Evolutionary conservation across 2,113 vertebrate species (phyloP).

Genomic region (Spheniscus mendiculus): DNA sequence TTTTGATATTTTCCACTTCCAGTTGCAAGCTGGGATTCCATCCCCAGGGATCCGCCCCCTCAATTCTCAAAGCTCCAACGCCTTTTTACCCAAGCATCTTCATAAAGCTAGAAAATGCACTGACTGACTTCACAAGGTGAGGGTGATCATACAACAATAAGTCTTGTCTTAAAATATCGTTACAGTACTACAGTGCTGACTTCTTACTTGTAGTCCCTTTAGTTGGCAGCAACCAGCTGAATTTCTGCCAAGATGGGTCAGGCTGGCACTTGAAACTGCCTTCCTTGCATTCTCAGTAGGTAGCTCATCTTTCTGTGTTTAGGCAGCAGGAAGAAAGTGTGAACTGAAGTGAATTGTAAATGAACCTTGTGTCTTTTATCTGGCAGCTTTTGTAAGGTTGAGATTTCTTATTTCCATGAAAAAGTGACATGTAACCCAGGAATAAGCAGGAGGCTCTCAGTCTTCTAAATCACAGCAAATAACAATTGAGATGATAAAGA

Average conservation of each 20-base stretch:
- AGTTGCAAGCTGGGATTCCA: conserved; percentile 37
- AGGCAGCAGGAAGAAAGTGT: not conserved
- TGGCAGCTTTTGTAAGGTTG: not conserved
- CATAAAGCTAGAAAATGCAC: not conserved
- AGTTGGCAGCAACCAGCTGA: not conserved
- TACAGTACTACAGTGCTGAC: not conserved
- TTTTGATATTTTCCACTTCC: conserved; percentile 44
- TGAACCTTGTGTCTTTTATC: not conserved
- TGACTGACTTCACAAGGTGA: not conserved
- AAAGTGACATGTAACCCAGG: not conserved
- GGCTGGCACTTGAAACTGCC: conserved; percentile 27
- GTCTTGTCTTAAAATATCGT: conserved; percentile 19
- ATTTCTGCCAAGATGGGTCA: not conserved
- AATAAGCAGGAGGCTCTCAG: not conserved
- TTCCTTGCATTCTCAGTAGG: conserved; percentile 32
- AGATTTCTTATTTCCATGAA: not conserved
- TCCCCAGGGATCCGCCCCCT: conserved; percentile 16
- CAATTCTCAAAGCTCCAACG: not conserved
- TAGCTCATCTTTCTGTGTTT: conserved; percentile 43
- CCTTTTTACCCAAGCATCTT: not conserved
- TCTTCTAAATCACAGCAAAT: not conserved
- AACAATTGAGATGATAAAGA: not conserved
- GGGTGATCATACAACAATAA: not conserved
- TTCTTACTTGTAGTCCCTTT: not conserved
- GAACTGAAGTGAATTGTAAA: not conserved